phyloP scores from a whole-genome alignment of 2,888 invertebrate species.

The Eristalinus sepulchralis region DNA sequence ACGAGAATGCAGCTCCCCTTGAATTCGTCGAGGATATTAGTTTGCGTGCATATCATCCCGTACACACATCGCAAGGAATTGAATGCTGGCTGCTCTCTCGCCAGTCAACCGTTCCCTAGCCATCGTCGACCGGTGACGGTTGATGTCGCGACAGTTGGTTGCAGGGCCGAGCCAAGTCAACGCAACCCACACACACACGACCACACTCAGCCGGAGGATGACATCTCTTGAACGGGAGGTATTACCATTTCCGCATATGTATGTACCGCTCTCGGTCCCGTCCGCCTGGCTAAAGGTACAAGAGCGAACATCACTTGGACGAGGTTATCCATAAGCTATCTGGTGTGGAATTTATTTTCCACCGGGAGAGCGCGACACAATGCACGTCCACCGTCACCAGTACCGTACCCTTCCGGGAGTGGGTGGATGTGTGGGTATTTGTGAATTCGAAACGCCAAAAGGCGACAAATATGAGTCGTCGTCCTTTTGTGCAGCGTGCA shows the following conservation, averaged over 20 bases:
- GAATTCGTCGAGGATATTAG: conserved; percentile 54
- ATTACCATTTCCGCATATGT: conserved; percentile 54
- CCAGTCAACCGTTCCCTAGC: conserved; percentile 41
- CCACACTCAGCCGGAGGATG: background rate
- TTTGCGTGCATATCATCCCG: conserved; percentile 29
- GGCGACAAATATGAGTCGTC: conserved; percentile 68
- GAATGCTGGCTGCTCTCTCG: conserved; percentile 35
- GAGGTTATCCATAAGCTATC: conserved; percentile 64
- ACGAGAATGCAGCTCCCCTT: conserved; percentile 26
- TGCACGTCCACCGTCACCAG: conserved; percentile 6
- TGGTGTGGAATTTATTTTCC: conserved; percentile 62
- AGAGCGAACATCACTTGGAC: conserved; percentile 54
- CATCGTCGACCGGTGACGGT: conserved; percentile 24
- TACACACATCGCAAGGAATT: conserved; percentile 22
- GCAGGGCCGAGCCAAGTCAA: conserved; percentile 37
- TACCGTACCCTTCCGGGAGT: background rate
- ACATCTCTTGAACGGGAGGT: background rate
- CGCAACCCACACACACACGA: conserved; percentile 12
- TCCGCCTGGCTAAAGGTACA: conserved; percentile 46
- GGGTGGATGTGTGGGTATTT: conserved; percentile 28
- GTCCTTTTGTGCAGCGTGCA: conserved; percentile 52
- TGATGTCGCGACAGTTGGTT: background rate
- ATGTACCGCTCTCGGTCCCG: background rate
- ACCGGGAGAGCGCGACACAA: conserved; percentile 26
- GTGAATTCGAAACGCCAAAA: conserved; percentile 52